Evolutionary conservation across 2,113 vertebrate species (phyloP).

Genomic region (Odocoileus virginianus): DNA sequence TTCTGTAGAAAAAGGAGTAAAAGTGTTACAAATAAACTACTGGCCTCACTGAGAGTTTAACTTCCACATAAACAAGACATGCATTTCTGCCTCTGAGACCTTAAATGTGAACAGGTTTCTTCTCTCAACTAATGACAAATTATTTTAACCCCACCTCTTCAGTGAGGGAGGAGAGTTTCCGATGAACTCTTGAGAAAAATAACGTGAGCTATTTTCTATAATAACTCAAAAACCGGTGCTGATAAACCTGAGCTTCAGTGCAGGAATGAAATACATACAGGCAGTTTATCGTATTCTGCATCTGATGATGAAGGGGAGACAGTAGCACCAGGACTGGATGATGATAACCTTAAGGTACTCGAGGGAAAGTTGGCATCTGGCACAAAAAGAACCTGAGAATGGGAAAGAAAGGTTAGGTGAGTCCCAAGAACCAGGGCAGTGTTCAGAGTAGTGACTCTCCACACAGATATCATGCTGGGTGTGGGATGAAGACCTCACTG

Average conservation of each 20-base stretch:
- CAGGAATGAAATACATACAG: slow-evolving; percentile 80
- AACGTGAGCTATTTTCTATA: not conserved
- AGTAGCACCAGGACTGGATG: slow-evolving; percentile 76
- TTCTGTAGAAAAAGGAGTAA: not conserved
- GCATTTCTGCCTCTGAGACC: not conserved
- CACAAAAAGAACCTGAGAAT: slow-evolving; percentile 91
- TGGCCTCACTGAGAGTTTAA: not conserved
- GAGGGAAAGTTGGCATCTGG: slow-evolving; percentile 83
- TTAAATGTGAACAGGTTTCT: not conserved
- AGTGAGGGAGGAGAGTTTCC: not conserved
- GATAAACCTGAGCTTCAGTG: not conserved
- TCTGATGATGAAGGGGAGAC: slow-evolving; percentile 83
- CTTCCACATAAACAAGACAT: not conserved
- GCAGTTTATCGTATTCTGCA: slow-evolving; percentile 85
- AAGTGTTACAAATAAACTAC: not conserved
- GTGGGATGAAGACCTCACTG: not conserved
- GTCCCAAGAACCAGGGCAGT: too few species aligned
- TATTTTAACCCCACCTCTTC: not conserved
- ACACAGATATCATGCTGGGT: too few species aligned
- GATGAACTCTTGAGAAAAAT: not conserved
- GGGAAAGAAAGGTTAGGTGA: not conserved
- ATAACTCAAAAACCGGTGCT: not conserved
- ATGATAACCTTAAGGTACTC: slow-evolving; percentile 68
- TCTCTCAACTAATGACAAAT: not conserved
- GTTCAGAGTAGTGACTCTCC: not conserved